Evolutionary conservation across 2,797 vertebrate genomes (phyloP).

Genomic region (Calcarius lapponicus): DNA sequence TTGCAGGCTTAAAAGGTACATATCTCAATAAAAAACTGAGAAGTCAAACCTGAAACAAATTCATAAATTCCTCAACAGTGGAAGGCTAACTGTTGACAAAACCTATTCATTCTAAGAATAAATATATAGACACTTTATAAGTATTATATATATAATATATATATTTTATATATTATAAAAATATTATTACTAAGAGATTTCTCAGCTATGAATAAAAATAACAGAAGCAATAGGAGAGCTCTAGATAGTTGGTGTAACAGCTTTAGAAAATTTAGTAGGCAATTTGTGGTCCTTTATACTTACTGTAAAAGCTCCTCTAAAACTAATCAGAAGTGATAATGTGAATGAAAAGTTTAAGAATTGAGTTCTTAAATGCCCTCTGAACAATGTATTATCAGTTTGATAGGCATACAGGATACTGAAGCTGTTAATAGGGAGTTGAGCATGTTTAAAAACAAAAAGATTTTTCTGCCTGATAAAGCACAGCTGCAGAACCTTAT

Average conservation of each 20-base stretch:
- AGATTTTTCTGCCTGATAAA: constrained; percentile 49
- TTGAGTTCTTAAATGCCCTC: constrained; percentile 24
- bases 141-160: not conserved
- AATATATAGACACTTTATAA: not conserved
- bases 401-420: not conserved
- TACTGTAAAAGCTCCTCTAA: not conserved
- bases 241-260: not conserved
- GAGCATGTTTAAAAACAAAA: not conserved
- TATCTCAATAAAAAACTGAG: not conserved
- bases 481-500: constrained; percentile 36
- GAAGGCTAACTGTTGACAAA: not conserved
- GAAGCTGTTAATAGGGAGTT: constrained; percentile 2
- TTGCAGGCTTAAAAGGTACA: not conserved
- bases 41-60: not conserved
- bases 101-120: not conserved
- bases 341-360: constrained; percentile 15
- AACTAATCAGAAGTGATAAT: constrained; percentile 22
- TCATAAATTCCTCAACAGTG: not conserved
- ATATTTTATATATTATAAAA: not conserved
- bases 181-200: not conserved
- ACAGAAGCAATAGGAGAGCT: not conserved
- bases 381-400: constrained; percentile 39
- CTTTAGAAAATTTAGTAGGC: not conserved
- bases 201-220: not conserved
- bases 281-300: not conserved